Base-by-base conservation (phyloP, 2,888 invertebrate species). In the Tiphia femorata region DNA sequence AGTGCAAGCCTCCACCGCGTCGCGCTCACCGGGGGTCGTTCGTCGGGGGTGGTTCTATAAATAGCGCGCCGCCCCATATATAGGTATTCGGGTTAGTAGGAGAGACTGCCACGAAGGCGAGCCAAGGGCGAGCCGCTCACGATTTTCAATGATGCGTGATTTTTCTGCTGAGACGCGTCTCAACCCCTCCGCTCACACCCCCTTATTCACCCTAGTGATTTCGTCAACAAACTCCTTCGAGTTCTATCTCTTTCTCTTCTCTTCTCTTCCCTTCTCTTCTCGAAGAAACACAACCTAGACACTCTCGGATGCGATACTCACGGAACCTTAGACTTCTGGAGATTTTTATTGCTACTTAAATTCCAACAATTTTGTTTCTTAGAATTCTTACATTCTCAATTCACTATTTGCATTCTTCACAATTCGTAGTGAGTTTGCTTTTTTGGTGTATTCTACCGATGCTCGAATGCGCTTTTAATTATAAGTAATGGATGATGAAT, bases 31-130 rank as follows among this genome's bases (percentile, higher is more conserved):
- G 67, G 58, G 44, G 67, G 73, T 73, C 69, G 71, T 72, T 71
- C 62, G 63, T 67, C 62, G 72, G 63, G 73, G 77, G 75, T 74
- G 69, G 71, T 69, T 78, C 75, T 80, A 80, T 75, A 72, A 77
- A 78, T 78, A 80, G 65, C 65, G 38, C 23, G 38, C 62, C 56
- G 51, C 46, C 61, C 56, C 53, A 68, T 73, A 68, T 66, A 75
- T 77, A 76, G 72, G 73, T 71, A 80, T 79, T 74, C 69, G 72
- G 78, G 78, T 79, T 76, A 77, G 61, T 68, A 65, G 62, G 64
- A 59, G 63, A 70, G 58, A 64, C 62, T n/a, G n/a, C n/a, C 58
- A 52, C 48, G 44, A 68, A 70, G 66, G 54, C 51, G 62, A 74
- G 69, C 68, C 77, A 78, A 78, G 78, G 78, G 67, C 72, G 61